Evolutionary conservation across 2,888 invertebrate species (phyloP), one percentile per base, ranked within the genome.

Genomic region (Phaonia tiefii): DNA sequence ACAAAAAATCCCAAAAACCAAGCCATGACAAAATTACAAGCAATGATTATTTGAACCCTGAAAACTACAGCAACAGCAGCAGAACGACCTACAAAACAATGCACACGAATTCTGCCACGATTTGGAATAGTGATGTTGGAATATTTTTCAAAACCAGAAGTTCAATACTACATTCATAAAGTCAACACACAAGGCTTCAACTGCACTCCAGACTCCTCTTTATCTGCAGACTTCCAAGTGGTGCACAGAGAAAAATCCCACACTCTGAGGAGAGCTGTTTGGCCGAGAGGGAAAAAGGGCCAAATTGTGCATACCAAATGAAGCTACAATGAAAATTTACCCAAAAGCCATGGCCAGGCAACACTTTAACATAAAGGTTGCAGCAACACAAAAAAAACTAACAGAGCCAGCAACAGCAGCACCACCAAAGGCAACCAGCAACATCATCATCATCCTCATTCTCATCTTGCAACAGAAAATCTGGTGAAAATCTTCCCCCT

Each of bases 111-210:
- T 78, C 70, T 67, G 42, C 31, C 17, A 15, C 69, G 60, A n/a
- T 63, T 63, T 22, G 46, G 17, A 37, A 1, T 60, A 31, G 54
- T 13, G 8, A 17, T 15, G 54, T 5, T 54, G 15, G 37, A 66
- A 51, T 51, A 77, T 70, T 65, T n/a, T 77, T 82, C 79, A 84
- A 82, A 79, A 82, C 83, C 82, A 82, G 83, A 84, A 84, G 82
- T 82, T 82, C 82, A 82, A 83, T 83, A 80, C 74, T 75, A 56
- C 67, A 78, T 67, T 81, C 77, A 81, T 75, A 81, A 81, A 81
- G 77, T 81, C 81, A 80, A 83, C 58, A 83, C 65, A 82, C 76
- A 82, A 83, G 73, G 72, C 65, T 76, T 31, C 44, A 69, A 76
- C 51, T 42, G 17, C 58, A 71, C 37, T 31, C 20, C 25, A 22